phyloP scores from a whole-genome alignment of 2,888 invertebrate genomes.

The Diarsia rubi region DNA sequence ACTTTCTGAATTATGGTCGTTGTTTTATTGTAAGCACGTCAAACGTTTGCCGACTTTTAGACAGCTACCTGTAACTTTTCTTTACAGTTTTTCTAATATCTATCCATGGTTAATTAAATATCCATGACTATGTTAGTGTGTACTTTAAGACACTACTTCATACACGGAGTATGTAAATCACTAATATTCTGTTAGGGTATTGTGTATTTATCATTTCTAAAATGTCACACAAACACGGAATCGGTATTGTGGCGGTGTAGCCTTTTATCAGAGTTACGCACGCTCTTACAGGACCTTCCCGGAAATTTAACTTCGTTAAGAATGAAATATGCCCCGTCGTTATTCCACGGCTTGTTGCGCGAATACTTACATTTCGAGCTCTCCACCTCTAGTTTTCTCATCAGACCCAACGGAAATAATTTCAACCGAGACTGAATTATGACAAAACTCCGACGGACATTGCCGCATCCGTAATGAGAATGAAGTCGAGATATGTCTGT shows the following conservation, averaged over 20 bases:
- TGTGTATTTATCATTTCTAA: constrained; percentile 69
- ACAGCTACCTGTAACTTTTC: constrained; percentile 65
- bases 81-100: constrained; percentile 44
- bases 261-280: constrained; percentile 90
- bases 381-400: constrained; percentile 90
- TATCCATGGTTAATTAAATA: constrained; percentile 39
- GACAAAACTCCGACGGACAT: constrained; percentile 90
- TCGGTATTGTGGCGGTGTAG: constrained; percentile 81
- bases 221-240: constrained; percentile 78
- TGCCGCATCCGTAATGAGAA: constrained; percentile 91
- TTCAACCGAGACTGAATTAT: constrained; percentile 91
- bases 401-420: constrained; percentile 90
- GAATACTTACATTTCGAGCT: constrained; percentile 89
- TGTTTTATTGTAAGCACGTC: constrained; percentile 88
- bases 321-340: constrained; percentile 90
- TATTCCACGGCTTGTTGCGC: constrained; percentile 90
- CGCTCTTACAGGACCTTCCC: constrained; percentile 87
- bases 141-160: not conserved
- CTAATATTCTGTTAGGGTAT: constrained; percentile 56
- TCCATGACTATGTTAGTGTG: not conserved
- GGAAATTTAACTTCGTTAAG: constrained; percentile 91
- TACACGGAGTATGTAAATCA: constrained; percentile 31
- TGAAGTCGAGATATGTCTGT: constrained; percentile 88
- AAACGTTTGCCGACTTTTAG: constrained; percentile 78
- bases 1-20: constrained; percentile 88